Evolutionary conservation across 2,797 vertebrate species (phyloP), one percentile per base, ranked within the genome.

Genomic region (Setipinna tenuifilis): DNA sequence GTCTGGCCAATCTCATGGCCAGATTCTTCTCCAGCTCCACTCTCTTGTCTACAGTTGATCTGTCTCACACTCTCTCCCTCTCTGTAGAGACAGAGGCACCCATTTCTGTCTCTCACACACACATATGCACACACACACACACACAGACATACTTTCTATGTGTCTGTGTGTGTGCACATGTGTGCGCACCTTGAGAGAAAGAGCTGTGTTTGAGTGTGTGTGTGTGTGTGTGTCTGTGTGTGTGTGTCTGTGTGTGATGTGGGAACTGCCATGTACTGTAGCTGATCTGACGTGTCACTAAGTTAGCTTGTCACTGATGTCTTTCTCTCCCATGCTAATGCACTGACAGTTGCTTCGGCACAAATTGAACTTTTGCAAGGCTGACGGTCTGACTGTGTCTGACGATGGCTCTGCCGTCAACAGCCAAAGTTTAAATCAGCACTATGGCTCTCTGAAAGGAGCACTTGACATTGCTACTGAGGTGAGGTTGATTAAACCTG

Each of bases 381-480:
- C 68, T 75, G 68, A 75, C 28, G 68, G 14, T n/a, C n/a, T n/a
- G n/a, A n/a, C 28, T 75, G 68, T 75, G 14, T 11, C 68, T 75
- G 12, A 14, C 14, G 0, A 14, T 35, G 68, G 3, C 28, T 71
- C 28, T 19, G 68, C 16, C 0, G 31, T 41, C 16, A 19, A 75
- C 68, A 41, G 14, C 28, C 28, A 19, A 19, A 35, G 68, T 16
- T 35, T 2, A 35, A 71, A 71, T 35, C 68, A 71, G 68, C 28
- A 17, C 16, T 35, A 5, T 28, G 31, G 28, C 9, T 4, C 62
- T 65, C 23, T 65, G 62, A 65, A 65, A 65, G 62, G 2, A 65
- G 10, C 62, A 65, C 61, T 62, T 9, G 21, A 23, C 61, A 11
- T 28, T 28, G 62, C 68, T 17, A 17, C 31, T 35, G 68, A 75